phyloP scores from a whole-genome alignment of 2,113 vertebrate species.

The Cettia cetti region DNA sequence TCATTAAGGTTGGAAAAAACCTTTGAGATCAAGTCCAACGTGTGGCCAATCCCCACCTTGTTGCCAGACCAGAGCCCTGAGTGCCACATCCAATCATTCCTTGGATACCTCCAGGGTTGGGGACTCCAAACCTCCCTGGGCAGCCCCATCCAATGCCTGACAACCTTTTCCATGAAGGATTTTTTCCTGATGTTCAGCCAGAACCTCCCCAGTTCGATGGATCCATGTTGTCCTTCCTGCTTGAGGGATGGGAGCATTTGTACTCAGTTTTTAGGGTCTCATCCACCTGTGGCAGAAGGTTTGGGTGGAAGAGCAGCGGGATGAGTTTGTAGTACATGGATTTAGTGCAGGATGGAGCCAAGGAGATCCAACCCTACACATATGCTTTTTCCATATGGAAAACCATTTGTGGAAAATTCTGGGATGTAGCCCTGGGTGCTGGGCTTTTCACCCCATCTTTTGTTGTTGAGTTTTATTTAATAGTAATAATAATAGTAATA shows the following conservation, averaged over 20 bases:
- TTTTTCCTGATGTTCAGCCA: background rate
- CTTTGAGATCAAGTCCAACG: background rate
- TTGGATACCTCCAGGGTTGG: background rate
- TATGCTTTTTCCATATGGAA: background rate
- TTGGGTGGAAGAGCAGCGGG: background rate
- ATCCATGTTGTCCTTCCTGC: background rate
- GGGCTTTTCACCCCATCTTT: background rate
- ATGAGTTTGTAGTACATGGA: background rate
- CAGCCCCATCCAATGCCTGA: background rate
- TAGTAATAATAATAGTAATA: background rate
- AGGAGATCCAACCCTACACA: background rate
- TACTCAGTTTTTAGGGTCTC: background rate
- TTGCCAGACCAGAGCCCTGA: background rate
- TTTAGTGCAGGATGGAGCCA: background rate
- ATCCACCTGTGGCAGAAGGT: background rate
- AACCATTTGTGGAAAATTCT: background rate
- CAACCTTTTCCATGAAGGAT: background rate
- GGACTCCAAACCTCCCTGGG: background rate
- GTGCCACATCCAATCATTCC: background rate
- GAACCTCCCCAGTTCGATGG: background rate
- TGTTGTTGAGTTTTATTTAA: background rate
- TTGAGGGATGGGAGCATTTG: background rate
- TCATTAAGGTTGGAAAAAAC: background rate
- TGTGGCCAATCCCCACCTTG: background rate
- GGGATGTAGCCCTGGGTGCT: background rate